phyloP scores from a whole-genome alignment of 2,797 vertebrate genomes.

The Xiphophorus birchmanni region DNA sequence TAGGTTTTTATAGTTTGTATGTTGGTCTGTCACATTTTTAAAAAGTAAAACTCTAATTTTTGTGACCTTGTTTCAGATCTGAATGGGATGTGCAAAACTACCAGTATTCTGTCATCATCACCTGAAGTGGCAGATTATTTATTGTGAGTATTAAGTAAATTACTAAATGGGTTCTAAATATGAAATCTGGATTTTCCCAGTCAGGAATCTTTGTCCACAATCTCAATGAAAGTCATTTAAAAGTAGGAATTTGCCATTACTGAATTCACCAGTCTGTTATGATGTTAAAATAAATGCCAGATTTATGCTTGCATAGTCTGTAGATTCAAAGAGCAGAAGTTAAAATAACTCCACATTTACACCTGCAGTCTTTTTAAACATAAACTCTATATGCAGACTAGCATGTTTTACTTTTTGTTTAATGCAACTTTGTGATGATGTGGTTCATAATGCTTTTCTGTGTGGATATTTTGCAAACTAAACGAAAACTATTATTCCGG shows the following conservation, averaged over 20 bases:
- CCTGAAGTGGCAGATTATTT: constrained; percentile 93
- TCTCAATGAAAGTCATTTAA: not conserved
- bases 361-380: not conserved
- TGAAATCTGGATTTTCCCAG: not conserved
- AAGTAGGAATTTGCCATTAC: not conserved
- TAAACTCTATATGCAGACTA: not conserved
- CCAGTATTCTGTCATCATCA: constrained; percentile 87
- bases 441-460: not conserved
- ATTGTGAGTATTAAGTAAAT: constrained; percentile 85
- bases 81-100: constrained; percentile 89
- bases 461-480: not conserved
- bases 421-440: not conserved
- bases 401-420: not conserved
- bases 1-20: not conserved
- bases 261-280: not conserved
- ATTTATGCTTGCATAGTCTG: not conserved
- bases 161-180: not conserved
- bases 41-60: constrained; percentile 1
- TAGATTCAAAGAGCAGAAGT: not conserved
- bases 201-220: not conserved
- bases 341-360: not conserved
- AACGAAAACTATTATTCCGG: not conserved
- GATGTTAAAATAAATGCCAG: not conserved
- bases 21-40: not conserved
- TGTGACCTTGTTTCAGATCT: constrained; percentile 81